These are phyloP conservation scores for Heterotilapia buettikoferi DNA, from an alignment of 2,113 vertebrate species.

Conservation along the genomic window DNA sequence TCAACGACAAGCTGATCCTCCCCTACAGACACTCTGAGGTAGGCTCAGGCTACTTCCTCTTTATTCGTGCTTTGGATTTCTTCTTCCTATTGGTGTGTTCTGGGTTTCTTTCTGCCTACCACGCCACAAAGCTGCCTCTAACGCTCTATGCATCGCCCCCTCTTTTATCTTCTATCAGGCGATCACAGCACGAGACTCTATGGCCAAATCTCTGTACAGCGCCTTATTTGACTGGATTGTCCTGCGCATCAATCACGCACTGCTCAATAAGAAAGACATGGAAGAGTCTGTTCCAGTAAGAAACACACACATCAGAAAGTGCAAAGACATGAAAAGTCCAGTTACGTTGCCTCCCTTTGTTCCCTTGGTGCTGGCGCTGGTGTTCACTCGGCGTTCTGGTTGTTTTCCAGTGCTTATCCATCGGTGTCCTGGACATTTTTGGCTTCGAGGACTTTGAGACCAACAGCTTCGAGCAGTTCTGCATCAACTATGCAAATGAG, in stretches of 20 bases:
- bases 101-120: not conserved
- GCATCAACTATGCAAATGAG: constrained; percentile 98
- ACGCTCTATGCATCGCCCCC: not conserved
- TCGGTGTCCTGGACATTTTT: constrained; percentile 95
- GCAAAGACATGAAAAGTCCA: not conserved
- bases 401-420: constrained; percentile 84
- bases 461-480: constrained; percentile 98
- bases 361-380: not conserved
- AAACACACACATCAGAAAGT: not conserved
- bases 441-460: constrained; percentile 95
- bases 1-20: constrained; percentile 94
- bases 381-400: not conserved
- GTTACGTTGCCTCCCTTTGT: not conserved
- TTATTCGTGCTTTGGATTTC: not conserved
- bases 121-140: not conserved
- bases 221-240: constrained; percentile 99
- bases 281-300: constrained; percentile 89
- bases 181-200: constrained; percentile 92
- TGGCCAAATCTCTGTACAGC: constrained; percentile 99
- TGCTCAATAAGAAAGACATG: constrained; percentile 98
- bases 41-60: not conserved
- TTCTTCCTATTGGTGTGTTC: not conserved
- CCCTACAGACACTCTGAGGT: constrained; percentile 95
- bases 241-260: constrained; percentile 93
- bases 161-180: constrained; percentile 69